Evolutionary conservation across 2,888 invertebrate species (phyloP), one percentile per base, ranked within the genome.

Genomic region (Trachelus tabidus): DNA sequence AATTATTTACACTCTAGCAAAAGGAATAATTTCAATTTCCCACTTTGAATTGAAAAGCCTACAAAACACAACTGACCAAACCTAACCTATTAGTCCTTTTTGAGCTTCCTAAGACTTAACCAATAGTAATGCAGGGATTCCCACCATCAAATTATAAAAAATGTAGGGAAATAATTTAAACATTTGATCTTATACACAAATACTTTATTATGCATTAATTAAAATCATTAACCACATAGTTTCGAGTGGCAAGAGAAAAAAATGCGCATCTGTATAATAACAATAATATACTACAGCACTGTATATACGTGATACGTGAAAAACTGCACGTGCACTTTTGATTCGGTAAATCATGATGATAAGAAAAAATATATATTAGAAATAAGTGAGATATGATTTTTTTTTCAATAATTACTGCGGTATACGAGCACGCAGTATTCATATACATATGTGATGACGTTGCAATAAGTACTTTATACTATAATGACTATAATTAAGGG

Each of bases 131-230:
- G 40, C 40, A 15, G 15, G 15, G 15, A 40, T 15, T 15, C 15
- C 40, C 40, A 40, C 12, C 15, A 40, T 40, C 40, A 69, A 31
- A 69, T 0, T 30, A n/a, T 15, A n/a, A 12, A 31, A 33, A 33
- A 69, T 31, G 0, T 69, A 69, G 30, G 40, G 15, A 40, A 40
- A 15, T 15, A 40, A 56, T 56, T 23, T 56, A 12, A 31, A 71
- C 34, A 33, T 34, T 11, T 34, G 31, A 31, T 31, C 31, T 71
- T 71, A 71, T 71, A 71, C 71, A 34, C 71, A 71, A 71, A 71
- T 34, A 71, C 34, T 71, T 71, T 71, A 71, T 71, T 71, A 71
- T 71, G 71, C 71, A 33, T 69, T 33, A 71, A 71, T 71, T 71
- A 71, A 71, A 31, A 71, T 71, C 2, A 12, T 71, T 71, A 71